phyloP scores from a whole-genome alignment of 2,797 vertebrate species.

The Morelia viridis region DNA sequence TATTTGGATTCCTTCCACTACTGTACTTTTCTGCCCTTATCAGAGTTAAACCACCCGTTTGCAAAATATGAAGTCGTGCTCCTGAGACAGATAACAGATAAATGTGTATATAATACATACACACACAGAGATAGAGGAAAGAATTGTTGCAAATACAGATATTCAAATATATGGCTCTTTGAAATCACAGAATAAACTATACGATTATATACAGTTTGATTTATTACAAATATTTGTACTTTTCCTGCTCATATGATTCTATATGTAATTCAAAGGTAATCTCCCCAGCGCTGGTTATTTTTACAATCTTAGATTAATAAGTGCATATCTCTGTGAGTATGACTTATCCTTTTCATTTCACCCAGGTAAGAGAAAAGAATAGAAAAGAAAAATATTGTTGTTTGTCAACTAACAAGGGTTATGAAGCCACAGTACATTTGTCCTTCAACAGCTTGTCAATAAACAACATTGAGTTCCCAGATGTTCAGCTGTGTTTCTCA shows the following conservation, averaged over 20 bases:
- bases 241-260: neutral
- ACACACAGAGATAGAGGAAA: neutral
- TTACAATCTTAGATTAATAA: conserved; percentile 1
- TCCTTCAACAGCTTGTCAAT: conserved; percentile 7
- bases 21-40: neutral
- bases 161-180: neutral
- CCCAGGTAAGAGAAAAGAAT: neutral
- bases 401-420: neutral
- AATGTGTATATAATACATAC: neutral
- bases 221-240: neutral
- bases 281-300: neutral
- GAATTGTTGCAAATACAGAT: neutral
- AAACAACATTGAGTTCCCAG: neutral
- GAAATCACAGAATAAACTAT: neutral
- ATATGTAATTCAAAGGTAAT: neutral
- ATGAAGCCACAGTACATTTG: neutral
- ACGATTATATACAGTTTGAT: neutral
- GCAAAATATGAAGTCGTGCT: neutral
- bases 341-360: neutral
- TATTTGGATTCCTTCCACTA: neutral
- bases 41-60: neutral
- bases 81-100: neutral
- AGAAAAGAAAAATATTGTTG: neutral
- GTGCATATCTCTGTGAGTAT: neutral
- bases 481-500: neutral